phyloP scores from a whole-genome alignment of 2,113 vertebrate species.

The Syngnathus scovelli region DNA sequence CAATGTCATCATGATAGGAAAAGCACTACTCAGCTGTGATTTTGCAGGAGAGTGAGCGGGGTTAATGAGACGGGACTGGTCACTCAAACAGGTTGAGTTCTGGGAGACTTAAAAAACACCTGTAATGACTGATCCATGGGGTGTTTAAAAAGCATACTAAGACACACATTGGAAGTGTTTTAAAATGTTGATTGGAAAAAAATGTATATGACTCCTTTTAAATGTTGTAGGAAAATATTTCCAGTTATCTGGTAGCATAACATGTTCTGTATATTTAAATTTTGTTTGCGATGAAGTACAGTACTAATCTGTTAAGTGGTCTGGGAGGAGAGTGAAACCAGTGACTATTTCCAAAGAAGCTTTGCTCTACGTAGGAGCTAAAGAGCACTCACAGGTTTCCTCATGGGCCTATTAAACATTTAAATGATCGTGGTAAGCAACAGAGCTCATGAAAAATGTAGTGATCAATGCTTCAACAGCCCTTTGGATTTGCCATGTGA shows the following conservation, averaged over 20 bases:
- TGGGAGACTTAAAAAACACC: too few species aligned
- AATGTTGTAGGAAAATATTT: background rate
- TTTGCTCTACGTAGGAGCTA: slow-evolving; percentile 33
- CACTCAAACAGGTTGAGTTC: too few species aligned
- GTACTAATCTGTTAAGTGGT: slow-evolving; percentile 3
- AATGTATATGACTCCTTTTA: too few species aligned
- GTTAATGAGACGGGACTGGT: too few species aligned
- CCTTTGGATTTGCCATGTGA: slow-evolving; percentile 7
- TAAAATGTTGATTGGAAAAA: too few species aligned
- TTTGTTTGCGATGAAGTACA: slow-evolving; percentile 3
- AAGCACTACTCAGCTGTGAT: too few species aligned
- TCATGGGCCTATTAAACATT: slow-evolving; percentile 43
- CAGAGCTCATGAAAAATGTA: slow-evolving; percentile 39
- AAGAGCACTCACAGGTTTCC: slow-evolving; percentile 31
- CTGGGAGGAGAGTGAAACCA: slow-evolving; percentile 10
- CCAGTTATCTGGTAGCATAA: background rate
- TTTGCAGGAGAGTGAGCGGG: too few species aligned
- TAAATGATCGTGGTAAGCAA: slow-evolving; percentile 38
- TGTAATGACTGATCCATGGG: too few species aligned
- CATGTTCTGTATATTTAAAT: background rate
- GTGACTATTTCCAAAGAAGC: slow-evolving; percentile 19
- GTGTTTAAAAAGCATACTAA: too few species aligned
- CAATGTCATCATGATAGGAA: too few species aligned
- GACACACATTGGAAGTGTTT: too few species aligned
- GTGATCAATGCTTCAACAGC: slow-evolving; percentile 11